Evolutionary conservation across 1,140 invertebrate genomes (phyloP), one percentile per base, ranked within the genome.

Genomic region (Drosophila pachea): DNA sequence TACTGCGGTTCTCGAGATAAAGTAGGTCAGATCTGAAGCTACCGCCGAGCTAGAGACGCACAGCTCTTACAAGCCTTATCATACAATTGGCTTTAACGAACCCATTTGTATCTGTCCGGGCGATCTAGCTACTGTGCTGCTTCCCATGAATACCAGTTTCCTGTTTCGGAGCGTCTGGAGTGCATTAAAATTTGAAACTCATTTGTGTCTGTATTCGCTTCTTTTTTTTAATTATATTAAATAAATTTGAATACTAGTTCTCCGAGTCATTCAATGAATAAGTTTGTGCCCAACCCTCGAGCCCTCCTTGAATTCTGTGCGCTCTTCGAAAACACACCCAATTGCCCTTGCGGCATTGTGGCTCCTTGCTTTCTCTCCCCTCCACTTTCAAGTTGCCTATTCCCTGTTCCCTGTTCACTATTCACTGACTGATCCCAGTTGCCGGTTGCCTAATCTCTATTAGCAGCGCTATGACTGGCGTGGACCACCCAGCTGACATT

Each of bases 401-500:
- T 43, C 7, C 14, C 40, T 14, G 35, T 60, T 59, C 48, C 62
- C 62, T 70, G 66, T 66, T 70, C 67, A 72, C 71, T 79, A 82
- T 82, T 82, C 22, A 22, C 22, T 22, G 22, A 22, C 22, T 22
- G 22, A 22, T 42, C 5, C 12, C 40, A 43, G 40, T 43, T 43
- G 3, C 14, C 40, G 14, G 35, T 60, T 59, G 54, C 62, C 62
- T 70, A 70, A 70, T 70, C 67, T 79, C 71, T 79, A 82, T 82
- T 82, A 78, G 78, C 75, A 67, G 72, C 71, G 45, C 74, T 78
- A 65, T 61, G 70, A 73, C 47, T 70, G 62, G 35, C 68, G 53
- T 66, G 54, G 68, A 70, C 68, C 68, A 70, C 68, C 68, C 68
- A 43, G 62, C 42, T 59, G 63, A 65, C 62, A 70, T 70, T 70